Conservation (phyloP, 2,797 vertebrate species). For the Hemitrygon akajei region DNA sequence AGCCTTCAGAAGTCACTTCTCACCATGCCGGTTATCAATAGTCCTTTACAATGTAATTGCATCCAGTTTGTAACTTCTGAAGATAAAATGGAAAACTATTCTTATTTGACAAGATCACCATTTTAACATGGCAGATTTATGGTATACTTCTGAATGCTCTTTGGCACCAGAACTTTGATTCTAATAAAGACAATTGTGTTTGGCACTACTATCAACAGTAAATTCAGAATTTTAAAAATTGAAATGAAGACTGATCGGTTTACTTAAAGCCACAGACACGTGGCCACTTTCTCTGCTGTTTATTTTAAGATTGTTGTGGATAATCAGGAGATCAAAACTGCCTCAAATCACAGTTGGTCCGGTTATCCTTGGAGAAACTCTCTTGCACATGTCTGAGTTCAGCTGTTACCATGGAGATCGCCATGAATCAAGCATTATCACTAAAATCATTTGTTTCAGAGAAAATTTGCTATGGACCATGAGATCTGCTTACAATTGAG, state of each 20-base stretch:
- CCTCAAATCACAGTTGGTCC: neutral
- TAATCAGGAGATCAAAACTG: constrained; percentile 15
- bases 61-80: neutral
- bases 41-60: neutral
- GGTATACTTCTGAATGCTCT: neutral
- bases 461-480: neutral
- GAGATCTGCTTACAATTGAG: neutral
- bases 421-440: neutral
- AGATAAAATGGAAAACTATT: neutral
- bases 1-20: neutral
- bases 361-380: neutral
- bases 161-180: neutral
- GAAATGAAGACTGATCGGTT: neutral
- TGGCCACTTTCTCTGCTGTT: neutral
- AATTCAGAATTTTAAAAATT: neutral
- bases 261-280: neutral
- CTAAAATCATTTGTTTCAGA: neutral
- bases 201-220: neutral
- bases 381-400: neutral
- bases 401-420: neutral
- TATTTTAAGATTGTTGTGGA: neutral
- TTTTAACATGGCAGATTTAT: neutral
- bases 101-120: neutral
- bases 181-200: neutral
- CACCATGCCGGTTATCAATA: neutral